Evolutionary conservation across 1,140 invertebrate genomes (phyloP).

Genomic region (Camponotus floridanus): DNA sequence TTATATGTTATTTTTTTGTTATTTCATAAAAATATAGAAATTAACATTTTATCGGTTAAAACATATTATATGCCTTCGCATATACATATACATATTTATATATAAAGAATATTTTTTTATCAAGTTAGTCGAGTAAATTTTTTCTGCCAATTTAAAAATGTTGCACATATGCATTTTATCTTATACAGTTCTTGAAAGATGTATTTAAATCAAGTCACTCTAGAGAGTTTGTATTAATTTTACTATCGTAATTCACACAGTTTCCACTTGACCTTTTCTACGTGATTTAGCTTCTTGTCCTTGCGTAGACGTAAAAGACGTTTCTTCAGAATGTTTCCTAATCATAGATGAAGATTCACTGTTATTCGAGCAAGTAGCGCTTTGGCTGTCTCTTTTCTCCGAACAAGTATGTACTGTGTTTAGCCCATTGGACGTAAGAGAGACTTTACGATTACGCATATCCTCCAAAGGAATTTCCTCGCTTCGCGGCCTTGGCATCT

Average conservation of each 20-base stretch:
- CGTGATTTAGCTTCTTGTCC: conserved; percentile 82
- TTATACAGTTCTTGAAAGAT: conserved; percentile 25
- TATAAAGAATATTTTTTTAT: conserved; percentile 49
- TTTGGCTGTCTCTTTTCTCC: conserved; percentile 68
- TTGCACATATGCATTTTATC: conserved; percentile 27
- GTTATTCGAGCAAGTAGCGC: conserved; percentile 77
- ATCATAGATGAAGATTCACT: conserved; percentile 65
- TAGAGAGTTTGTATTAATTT: background rate
- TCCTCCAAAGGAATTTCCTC: conserved; percentile 95
- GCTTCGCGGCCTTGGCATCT: conserved; percentile 90
- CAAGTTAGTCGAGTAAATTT: conserved; percentile 30
- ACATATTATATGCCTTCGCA: background rate
- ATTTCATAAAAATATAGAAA: conserved; percentile 42
- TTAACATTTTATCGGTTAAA: conserved; percentile 32
- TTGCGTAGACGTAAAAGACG: conserved; percentile 89
- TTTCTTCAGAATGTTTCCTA: conserved; percentile 88
- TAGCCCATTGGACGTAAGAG: conserved; percentile 76
- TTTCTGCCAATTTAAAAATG: conserved; percentile 34
- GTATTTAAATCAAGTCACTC: background rate
- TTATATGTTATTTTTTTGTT: background rate
- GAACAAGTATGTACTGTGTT: conserved; percentile 55
- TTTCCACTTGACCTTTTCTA: conserved; percentile 89
- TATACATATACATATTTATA: background rate
- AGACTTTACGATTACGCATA: conserved; percentile 86
- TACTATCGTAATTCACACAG: conserved; percentile 86